Conservation (phyloP, 2,797 vertebrate genomes). For the Morus bassanus region DNA sequence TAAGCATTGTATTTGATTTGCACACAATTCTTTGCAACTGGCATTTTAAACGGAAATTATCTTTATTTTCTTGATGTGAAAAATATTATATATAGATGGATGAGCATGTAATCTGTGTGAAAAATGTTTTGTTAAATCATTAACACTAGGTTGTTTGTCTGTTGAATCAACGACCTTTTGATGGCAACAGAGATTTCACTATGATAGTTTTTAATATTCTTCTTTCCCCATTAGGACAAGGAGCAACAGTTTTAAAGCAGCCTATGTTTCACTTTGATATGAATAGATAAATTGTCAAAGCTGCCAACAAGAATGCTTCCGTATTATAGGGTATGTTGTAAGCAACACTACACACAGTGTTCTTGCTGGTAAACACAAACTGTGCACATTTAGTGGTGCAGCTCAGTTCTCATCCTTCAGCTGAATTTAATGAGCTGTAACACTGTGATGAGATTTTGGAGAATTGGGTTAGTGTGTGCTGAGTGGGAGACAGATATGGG, state of each 20-base stretch:
- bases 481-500: conserved; percentile 58
- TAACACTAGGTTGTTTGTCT: conserved; percentile 70
- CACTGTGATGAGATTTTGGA: conserved; percentile 49
- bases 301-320: conserved; percentile 60
- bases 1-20: not conserved
- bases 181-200: conserved; percentile 60
- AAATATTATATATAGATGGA: conserved; percentile 47
- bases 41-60: not conserved
- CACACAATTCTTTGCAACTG: not conserved
- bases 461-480: conserved; percentile 59
- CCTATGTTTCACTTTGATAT: conserved; percentile 59
- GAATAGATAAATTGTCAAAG: conserved; percentile 76
- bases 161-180: conserved; percentile 53
- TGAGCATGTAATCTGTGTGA: conserved; percentile 68
- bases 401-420: conserved; percentile 63
- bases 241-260: conserved; percentile 60
- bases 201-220: conserved; percentile 56
- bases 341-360: conserved; percentile 70
- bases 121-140: conserved; percentile 71
- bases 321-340: conserved; percentile 33
- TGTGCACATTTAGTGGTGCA: conserved; percentile 33
- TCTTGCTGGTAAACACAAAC: conserved; percentile 69
- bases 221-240: conserved; percentile 53
- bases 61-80: conserved; percentile 27
- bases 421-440: conserved; percentile 68